Conservation (phyloP, 2,113 vertebrate species). For the Hippotragus niger region DNA sequence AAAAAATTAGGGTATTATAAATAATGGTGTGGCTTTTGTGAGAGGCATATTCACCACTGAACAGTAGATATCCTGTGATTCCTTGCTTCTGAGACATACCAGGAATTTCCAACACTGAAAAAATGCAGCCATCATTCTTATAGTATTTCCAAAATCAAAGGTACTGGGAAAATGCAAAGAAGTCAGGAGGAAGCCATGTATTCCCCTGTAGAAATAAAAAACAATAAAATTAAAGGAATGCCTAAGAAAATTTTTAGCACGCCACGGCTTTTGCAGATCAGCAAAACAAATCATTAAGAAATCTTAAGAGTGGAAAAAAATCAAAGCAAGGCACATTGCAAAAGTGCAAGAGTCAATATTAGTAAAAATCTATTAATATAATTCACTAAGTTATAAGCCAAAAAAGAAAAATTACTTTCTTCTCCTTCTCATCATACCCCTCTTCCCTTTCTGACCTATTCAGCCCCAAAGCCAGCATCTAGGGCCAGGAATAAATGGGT, state of each 20-base stretch:
- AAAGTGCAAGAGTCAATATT: neutral
- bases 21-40: neutral
- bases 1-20: neutral
- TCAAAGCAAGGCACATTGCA: neutral
- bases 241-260: conserved; percentile 13
- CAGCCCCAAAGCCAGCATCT: neutral
- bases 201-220: neutral
- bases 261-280: neutral
- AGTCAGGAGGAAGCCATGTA: neutral
- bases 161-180: neutral
- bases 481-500: neutral
- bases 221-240: conserved; percentile 10
- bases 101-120: neutral
- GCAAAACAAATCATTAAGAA: conserved; percentile 28
- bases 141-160: neutral
- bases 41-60: neutral
- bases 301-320: conserved; percentile 20
- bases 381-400: neutral
- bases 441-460: neutral
- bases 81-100: neutral
- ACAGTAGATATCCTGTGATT: neutral
- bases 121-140: neutral
- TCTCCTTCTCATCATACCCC: neutral
- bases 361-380: neutral
- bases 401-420: neutral